phyloP scores from a whole-genome alignment of 2,113 vertebrate species.

The Podilymbus podiceps region DNA sequence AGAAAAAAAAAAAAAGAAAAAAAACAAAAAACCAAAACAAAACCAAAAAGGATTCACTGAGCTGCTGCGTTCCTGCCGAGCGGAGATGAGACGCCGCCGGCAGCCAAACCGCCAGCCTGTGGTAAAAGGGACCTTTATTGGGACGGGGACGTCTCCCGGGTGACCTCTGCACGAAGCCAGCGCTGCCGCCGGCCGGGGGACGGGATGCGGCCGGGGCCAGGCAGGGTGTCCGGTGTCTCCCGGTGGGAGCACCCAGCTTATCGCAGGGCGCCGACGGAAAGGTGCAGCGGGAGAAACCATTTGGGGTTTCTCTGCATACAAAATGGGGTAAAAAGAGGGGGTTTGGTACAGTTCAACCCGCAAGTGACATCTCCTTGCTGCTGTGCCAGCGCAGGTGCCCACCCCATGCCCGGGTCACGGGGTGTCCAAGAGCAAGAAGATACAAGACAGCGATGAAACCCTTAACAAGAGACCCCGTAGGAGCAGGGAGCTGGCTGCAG shows the following conservation, averaged over 20 bases:
- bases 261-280: accelerated
- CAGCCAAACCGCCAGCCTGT: neutral
- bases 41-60: neutral
- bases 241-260: neutral
- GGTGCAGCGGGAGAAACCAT: neutral
- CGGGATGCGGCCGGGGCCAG: neutral
- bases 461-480: neutral
- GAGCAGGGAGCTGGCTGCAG: neutral
- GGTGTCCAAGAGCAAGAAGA: neutral
- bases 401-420: neutral
- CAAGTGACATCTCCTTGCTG: neutral
- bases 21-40: too few species aligned
- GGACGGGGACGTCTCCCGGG: neutral
- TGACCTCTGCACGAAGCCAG: conserved; percentile 34
- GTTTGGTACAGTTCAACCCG: accelerated
- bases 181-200: neutral
- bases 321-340: accelerated
- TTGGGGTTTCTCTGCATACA: accelerated
- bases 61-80: neutral
- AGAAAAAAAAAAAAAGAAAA: neutral
- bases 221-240: neutral
- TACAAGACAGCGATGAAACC: neutral
- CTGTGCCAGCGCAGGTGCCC: neutral
- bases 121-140: conserved; percentile 28
- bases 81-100: neutral